Base-by-base conservation (phyloP, 1,140 invertebrate genomes). In the Pogonus chalceus region DNA sequence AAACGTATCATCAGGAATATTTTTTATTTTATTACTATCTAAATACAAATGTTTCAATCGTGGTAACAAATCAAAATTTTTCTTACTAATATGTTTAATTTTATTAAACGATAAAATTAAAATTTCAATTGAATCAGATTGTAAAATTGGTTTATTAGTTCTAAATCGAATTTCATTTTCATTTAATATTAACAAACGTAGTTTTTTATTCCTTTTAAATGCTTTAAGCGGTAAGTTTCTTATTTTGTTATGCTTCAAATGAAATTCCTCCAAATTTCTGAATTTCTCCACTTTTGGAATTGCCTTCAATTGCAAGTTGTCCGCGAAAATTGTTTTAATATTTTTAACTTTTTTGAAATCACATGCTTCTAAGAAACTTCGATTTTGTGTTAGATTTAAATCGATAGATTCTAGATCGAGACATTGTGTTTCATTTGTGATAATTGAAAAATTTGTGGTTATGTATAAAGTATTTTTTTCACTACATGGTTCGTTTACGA, bases 281-380 rank as follows among this genome's bases (percentile, higher is more conserved):
- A 43, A 43, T 18, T 43, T 43, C 18, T 43, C 37, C 4, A 43
- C 37, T 43, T 43, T 43, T 43, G 37, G 37, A 4, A 43, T 43
- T 4, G 9, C 18, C 37, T 7, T 43, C 18, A 43, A 16, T 9
- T 16, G 7, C 4, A 43, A 10, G 18, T 3, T 18, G 7, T 43
- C 37, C 4, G 37, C 37, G 4, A 12, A 43, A 4, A 43, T 43
- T 43, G 37, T 43, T 18, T 43, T 9, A 18, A 43, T 43, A 10
- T 9, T 9, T 9, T 43, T 18, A 3, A 18, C 18, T 43, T 7
- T 12, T 18, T 43, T 43, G 7, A 12, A 4, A 3, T 9, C 9
- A 18, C 4, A 43, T 9, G 3, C 18, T 43, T 43, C 37, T 18
- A 43, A 18, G 18, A 43, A 43, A 10, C 9, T 43, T 43, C 37